Base-by-base conservation (phyloP, 2,113 vertebrate species). In the Engraulis encrasicolus region DNA sequence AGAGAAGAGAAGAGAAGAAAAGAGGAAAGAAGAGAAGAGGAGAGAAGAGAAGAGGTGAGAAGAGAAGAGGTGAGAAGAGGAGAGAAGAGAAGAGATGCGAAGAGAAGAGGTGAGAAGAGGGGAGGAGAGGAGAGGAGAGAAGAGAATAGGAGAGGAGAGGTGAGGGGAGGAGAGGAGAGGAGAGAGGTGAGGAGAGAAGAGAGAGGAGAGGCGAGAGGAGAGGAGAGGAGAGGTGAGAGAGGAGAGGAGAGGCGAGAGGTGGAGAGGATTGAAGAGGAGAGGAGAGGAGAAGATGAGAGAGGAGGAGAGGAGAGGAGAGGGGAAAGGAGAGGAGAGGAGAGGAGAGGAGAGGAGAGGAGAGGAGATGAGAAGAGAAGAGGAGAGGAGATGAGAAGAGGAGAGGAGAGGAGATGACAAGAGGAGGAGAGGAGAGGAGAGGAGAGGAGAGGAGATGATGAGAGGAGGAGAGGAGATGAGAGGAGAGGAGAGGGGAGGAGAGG, bases 41-140 rank as follows among this genome's bases (percentile, higher is more conserved):
- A 58, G 19, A 20, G 20, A 20, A 58, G 54, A n/a, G n/a, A n/a
- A 58, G 54, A 20, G 2, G 20, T 9, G 9, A 5, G 1, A 11
- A 27, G n/a, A n/a, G n/a, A n/a, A n/a, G n/a, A n/a, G n/a, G n/a
- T n/a, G n/a, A 82, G 85, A 82, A 81, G 85, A 90, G 78, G 85
- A 86, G 82, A 40, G 71, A 54, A 19, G 50, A 54, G 50, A 14
- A 19, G 18, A 19, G 58, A 31, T 6, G 23, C 1, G 23, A 66
- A 11, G 23, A 5, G 40, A 9, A 45, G 40, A 9, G 9, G 40
- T 45, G 6, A 20, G 54, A 88, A 79, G 85, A 81, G 85, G 78
- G 87, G 61, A 83, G 50, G 27, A 83, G 36, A 36, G 78, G 50
- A 34, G 78, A 77, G 81, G 18, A 86, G 81, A 14, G 19, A 40